Evolutionary conservation across 2,113 vertebrate genomes (phyloP), one percentile per base, ranked within the genome.

Genomic region (Microtus oregoni): DNA sequence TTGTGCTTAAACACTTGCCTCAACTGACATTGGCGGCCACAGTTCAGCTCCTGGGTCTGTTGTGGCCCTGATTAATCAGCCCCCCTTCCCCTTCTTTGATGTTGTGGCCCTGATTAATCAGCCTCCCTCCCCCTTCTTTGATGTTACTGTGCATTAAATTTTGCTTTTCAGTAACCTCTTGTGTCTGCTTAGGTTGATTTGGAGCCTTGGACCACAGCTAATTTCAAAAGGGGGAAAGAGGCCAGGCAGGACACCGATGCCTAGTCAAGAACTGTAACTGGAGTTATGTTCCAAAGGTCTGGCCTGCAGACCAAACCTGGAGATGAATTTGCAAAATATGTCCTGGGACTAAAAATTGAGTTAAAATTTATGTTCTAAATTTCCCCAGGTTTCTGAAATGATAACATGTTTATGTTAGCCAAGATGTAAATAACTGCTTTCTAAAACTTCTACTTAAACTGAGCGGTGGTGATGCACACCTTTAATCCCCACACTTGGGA

Each of bases 381-480:
- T 75, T 41, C 73, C 41, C 50, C 67, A 38, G 52, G 50, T 76
- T 72, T 72, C 90, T 87, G 92, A 89, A 94, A 73, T 77, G 67
- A 83, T 63, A 76, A 41, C 10, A 79, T 41, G 14, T 81, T 94
- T 92, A 76, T 87, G 44, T 76, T 90, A 85, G 19, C 58, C 73
- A 82, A 95, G 86, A 73, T 10, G 20, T 86, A 89, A 47, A 14
- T 47, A 44, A 75, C 50, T 85, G 28, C 32, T 94, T 89, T 68
- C 86, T 77, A 35, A 92, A 97, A 94, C 20, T n/a, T 92, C 70
- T 65, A 2, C 90, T 86, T 55, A 67, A 67, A 17, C 30, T 68
- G 67, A 30, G 30, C 0, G 2, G 67, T 68, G 30, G 67, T 32
- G 67, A 2, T 15, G 1, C 67, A 68, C 2, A 1, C 30, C 28